Evolutionary conservation across 2,888 invertebrate genomes (phyloP), one percentile per base, ranked within the genome.

Genomic region (Cyaniris semiargus): DNA sequence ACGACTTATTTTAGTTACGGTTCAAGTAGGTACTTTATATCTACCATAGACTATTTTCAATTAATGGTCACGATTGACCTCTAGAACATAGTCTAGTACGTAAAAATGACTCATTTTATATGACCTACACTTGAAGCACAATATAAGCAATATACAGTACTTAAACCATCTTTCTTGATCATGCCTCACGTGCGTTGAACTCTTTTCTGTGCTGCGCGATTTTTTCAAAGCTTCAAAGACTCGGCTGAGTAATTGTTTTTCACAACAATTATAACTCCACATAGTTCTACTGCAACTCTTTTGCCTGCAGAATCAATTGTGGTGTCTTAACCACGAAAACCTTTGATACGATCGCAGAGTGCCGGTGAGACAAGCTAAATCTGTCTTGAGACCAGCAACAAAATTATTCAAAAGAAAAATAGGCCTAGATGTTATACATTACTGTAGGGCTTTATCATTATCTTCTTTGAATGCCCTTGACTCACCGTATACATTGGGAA

Each of bases 61-160:
- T 66, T 27, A 66, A 27, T 66, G 27, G 66, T 66, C 66, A 66
- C 66, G 27, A 66, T 31, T 31, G 66, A 66, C 66, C 27, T 66
- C 66, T 31, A 18, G 53, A 27, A 15, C 27, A 31, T 6, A 6
- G 27, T 66, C 66, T 66, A 31, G 27, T 66, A 66, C 27, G 66
- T 66, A 66, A 66, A 66, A 66, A 66, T 66, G 18, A 66, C 66
- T 31, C 27, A 66, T 53, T 53, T 53, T 60, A 23, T 27, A 31
- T 66, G 66, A 66, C 66, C 21, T 44, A 21, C 23, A 44, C 53
- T 18, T 53, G 5, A 5, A 48, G 48, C 1, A 44, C 1, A 44
- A 34, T 53, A 15, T 15, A 48, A 48, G 53, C 1, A 53, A 53
- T 53, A 53, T 18, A 18, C 53, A 53, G 53, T 53, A n/a, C n/a